Conservation (phyloP, 2,797 vertebrate genomes). For the Pagetopsis macropterus region DNA sequence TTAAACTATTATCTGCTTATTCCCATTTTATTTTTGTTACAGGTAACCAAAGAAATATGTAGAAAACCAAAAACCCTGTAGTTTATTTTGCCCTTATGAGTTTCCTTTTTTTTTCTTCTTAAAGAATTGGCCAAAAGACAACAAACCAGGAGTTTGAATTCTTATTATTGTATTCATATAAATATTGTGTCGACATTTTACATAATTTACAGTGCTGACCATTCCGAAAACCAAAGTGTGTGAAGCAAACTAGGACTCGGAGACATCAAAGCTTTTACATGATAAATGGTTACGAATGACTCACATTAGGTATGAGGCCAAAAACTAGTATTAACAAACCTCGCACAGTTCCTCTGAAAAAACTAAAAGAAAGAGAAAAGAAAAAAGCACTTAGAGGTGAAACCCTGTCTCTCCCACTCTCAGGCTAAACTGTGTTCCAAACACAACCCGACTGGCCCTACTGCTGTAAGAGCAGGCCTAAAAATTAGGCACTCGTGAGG, state of each 20-base stretch:
- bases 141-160: constrained; percentile 77
- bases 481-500: constrained; percentile 64
- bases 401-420: constrained; percentile 68
- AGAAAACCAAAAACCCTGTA: constrained; percentile 88
- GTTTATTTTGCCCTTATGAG: constrained; percentile 72
- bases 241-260: constrained; percentile 75
- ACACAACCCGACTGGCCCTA: constrained; percentile 63
- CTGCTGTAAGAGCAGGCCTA: constrained; percentile 28
- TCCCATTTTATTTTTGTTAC: constrained; percentile 87
- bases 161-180: constrained; percentile 65
- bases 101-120: constrained; percentile 58
- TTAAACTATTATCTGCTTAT: constrained; percentile 72
- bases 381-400: constrained; percentile 79
- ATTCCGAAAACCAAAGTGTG: constrained; percentile 87
- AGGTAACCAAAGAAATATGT: constrained; percentile 90
- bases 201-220: constrained; percentile 80
- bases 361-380: constrained; percentile 62
- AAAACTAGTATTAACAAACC: constrained; percentile 78
- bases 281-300: constrained; percentile 56
- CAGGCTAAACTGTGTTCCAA: constrained; percentile 80
- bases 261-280: constrained; percentile 67
- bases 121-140: constrained; percentile 85
- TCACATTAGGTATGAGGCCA: constrained; percentile 74
- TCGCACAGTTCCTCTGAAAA: constrained; percentile 74
- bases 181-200: constrained; percentile 67